Conservation (phyloP, 2,888 invertebrate species). For the Zootermopsis nevadensis region DNA sequence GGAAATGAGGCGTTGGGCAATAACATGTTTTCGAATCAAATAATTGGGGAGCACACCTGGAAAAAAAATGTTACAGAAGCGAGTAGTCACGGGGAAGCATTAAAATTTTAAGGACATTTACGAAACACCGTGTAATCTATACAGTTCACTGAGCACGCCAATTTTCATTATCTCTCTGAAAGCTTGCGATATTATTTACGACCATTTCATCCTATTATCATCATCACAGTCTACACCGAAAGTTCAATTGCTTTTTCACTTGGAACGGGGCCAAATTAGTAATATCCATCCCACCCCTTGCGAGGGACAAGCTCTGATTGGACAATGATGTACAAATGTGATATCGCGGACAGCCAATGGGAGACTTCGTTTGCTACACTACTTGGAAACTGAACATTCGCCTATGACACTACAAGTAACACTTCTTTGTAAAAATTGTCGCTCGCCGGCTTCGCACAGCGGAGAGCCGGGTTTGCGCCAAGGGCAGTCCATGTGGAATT, state of each 20-base stretch:
- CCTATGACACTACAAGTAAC: not conserved
- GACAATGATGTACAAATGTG: not conserved
- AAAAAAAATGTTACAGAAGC: no score
- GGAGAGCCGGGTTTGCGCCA: no score
- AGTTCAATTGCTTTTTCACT: conserved; percentile 34
- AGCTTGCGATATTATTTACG: conserved; percentile 25
- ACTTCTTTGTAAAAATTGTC: no score
- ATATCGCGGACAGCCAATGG: not conserved
- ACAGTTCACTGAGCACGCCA: conserved; percentile 21
- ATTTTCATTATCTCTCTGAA: conserved; percentile 16
- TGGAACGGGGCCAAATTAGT: conserved; percentile 36
- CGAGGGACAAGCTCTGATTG: conserved; percentile 19
- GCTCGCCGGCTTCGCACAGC: no score
- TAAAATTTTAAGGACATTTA: no score
- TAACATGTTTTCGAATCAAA: no score
- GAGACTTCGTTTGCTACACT: not conserved
- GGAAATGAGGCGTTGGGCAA: no score
- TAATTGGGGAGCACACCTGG: no score
- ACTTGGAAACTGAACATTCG: not conserved
- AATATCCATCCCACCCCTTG: not conserved
- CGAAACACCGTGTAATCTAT: not conserved
- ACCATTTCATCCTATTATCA: conserved; percentile 16
- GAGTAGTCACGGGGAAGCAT: no score
- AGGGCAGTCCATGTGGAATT: no score
- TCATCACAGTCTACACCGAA: conserved; percentile 24